Percentiles rank a stretch among this genome's conserved stretches.
phyloP scores from a whole-genome alignment of 2,888 invertebrate species.

The Xestia c-nigrum region DNA sequence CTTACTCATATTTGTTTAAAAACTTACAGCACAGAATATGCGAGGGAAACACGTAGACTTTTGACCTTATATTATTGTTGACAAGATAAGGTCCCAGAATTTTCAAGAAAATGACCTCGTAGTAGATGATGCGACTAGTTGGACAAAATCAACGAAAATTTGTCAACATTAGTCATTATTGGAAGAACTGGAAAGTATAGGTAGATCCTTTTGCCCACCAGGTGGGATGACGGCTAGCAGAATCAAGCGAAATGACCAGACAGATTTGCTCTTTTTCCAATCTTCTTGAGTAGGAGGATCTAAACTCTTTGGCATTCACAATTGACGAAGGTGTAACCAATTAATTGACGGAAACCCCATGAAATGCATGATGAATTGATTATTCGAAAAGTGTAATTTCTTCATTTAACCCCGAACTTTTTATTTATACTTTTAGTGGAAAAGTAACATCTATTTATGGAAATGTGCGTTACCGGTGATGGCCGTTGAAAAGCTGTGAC shows the following conservation, averaged over 20 bases:
- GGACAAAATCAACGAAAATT: background rate
- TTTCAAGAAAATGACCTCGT: background rate
- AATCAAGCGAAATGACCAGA: background rate
- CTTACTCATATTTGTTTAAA: slow-evolving; percentile 9
- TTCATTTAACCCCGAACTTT: background rate
- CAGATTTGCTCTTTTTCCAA: background rate
- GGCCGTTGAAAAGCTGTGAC: background rate
- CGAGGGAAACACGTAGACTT: background rate
- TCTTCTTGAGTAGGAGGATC: background rate
- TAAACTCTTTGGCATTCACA: background rate
- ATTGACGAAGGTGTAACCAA: slow-evolving; percentile 2
- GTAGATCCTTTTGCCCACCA: background rate
- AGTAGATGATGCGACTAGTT: background rate
- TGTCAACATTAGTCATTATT: background rate
- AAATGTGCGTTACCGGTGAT: background rate
- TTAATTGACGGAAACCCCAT: background rate
- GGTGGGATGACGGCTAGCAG: background rate
- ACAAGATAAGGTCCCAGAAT: background rate
- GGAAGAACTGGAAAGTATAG: background rate
- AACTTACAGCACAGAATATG: background rate
- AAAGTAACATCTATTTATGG: background rate
- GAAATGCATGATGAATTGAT: slow-evolving; percentile 17
- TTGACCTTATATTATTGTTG: background rate
- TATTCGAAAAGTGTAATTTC: slow-evolving; percentile 9
- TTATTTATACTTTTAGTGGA: background rate